These are phyloP conservation scores for Amphipoea lucens DNA, from an alignment of 2,888 invertebrate species.

Conservation along the genomic window DNA sequence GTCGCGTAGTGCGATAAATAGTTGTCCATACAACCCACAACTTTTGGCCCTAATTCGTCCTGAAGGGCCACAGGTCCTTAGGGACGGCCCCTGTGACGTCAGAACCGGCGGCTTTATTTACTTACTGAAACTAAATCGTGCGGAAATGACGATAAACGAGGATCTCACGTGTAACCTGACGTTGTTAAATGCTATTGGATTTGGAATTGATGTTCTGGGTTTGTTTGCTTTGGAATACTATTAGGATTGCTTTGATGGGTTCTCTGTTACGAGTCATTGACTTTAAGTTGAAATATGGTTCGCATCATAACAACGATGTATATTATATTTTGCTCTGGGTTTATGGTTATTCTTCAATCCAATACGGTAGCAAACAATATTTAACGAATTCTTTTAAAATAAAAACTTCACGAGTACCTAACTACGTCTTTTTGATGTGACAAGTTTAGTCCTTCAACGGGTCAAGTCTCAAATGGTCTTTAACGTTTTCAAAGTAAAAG, in stretches of 20 bases:
- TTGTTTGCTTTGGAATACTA: not conserved
- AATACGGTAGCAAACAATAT: not conserved
- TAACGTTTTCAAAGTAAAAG: conserved; percentile 2
- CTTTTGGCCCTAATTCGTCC: conserved; percentile 22
- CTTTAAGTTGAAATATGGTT: not conserved
- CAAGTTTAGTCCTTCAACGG: conserved; percentile 11
- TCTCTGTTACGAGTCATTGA: not conserved
- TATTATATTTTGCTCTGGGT: not conserved
- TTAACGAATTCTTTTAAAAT: not conserved
- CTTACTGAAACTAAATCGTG: conserved; percentile 63
- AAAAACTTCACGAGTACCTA: not conserved
- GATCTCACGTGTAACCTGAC: conserved; percentile 13
- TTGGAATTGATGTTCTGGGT: conserved; percentile 11
- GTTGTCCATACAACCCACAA: conserved; percentile 1
- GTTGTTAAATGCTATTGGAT: conserved; percentile 3
- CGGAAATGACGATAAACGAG: conserved; percentile 53
- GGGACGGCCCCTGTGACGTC: conserved; percentile 41
- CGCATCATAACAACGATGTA: not conserved
- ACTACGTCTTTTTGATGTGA: not conserved
- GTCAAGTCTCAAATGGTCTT: not conserved
- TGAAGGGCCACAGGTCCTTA: conserved; percentile 23
- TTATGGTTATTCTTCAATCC: not conserved
- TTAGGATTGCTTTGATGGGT: not conserved
- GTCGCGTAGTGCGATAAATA: not conserved
- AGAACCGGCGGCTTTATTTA: conserved; percentile 49